Evolutionary conservation across 2,888 invertebrate species (phyloP).

Genomic region (Eupeodes latifasciatus): DNA sequence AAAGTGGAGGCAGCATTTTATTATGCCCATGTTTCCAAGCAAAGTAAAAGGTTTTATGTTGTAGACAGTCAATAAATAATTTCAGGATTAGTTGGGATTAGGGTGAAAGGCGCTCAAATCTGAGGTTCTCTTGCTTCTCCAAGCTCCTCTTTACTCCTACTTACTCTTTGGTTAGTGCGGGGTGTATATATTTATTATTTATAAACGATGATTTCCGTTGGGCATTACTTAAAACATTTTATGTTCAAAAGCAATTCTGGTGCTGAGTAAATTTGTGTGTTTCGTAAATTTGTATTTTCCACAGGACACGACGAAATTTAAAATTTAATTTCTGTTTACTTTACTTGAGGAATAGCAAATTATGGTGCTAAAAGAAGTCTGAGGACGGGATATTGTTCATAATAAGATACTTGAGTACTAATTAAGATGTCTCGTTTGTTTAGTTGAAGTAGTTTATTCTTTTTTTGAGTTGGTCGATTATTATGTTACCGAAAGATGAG

Average conservation of each 20-base stretch:
- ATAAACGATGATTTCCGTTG: slow-evolving; percentile 75
- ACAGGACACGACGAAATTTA: slow-evolving; percentile 43
- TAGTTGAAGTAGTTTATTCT: neutral
- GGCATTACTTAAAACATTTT: slow-evolving; percentile 58
- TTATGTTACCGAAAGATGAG: too few species aligned
- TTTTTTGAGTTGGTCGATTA: neutral
- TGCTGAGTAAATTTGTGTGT: slow-evolving; percentile 23
- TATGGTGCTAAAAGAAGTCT: neutral
- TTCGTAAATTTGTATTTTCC: slow-evolving; percentile 23
- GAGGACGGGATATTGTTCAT: neutral
- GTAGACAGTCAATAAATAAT: slow-evolving; percentile 76
- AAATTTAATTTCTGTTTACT: slow-evolving; percentile 42
- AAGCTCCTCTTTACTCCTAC: slow-evolving; percentile 3
- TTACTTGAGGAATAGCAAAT: neutral
- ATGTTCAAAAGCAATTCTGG: slow-evolving; percentile 26
- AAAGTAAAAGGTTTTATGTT: slow-evolving; percentile 76
- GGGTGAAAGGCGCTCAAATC: slow-evolving; percentile 62
- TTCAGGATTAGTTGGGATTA: slow-evolving; percentile 75
- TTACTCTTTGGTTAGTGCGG: slow-evolving; percentile 22
- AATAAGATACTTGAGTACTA: slow-evolving; percentile 10
- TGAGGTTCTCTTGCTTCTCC: slow-evolving; percentile 11
- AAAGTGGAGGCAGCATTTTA: slow-evolving; percentile 74
- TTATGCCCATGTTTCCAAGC: slow-evolving; percentile 71
- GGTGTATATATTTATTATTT: slow-evolving; percentile 67
- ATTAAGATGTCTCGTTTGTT: slow-evolving; percentile 45